Base-by-base conservation (phyloP, 2,888 invertebrate species). In the Macaria liturata region DNA sequence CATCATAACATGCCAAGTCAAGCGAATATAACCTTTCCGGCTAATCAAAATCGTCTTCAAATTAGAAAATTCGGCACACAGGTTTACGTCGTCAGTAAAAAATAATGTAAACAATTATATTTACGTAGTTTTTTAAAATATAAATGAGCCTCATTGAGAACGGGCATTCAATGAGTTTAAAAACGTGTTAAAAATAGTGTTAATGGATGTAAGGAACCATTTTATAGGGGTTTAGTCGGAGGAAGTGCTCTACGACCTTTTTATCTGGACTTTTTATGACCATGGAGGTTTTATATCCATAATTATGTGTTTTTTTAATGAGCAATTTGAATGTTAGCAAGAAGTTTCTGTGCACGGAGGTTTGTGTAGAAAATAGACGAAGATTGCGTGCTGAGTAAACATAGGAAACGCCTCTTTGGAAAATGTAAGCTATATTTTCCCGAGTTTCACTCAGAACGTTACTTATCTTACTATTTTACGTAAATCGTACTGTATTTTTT, bases 221-320 rank as follows among this genome's bases (percentile, higher is more conserved):
- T 91, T 89, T 87, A 89, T 83, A 83, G 76, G 80, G 63, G 66
- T 78, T 84, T 82, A 80, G 75, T 66, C 73, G 70, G 72, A 88
- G 89, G 89, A 91, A 89, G 90, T 89, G 82, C 76, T 82, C 69
- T 75, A 86, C 81, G 81, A 81, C 81, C 82, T 86, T 88, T 90
- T 88, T 88, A 88, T 88, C 86, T 84, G 77, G 76, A 68, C 68
- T 77, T 87, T 89, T 90, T 83, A 90, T 76, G 88, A 78, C 76
- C 66, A 80, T 81, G 83, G 86, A 84, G 88, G 86, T 90, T 90
- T 91, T 87, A 90, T 90, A 88, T 82, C 78, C 88, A 86, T 89
- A 89, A 90, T 90, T 86, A 88, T 78, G 79, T 80, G 81, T 78
- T 82, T 76, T 76, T 84, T 87, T 83, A 78, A 83, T 78, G 80